Evolutionary conservation across 2,797 vertebrate species (phyloP).

Genomic region (Hirundo rustica): DNA sequence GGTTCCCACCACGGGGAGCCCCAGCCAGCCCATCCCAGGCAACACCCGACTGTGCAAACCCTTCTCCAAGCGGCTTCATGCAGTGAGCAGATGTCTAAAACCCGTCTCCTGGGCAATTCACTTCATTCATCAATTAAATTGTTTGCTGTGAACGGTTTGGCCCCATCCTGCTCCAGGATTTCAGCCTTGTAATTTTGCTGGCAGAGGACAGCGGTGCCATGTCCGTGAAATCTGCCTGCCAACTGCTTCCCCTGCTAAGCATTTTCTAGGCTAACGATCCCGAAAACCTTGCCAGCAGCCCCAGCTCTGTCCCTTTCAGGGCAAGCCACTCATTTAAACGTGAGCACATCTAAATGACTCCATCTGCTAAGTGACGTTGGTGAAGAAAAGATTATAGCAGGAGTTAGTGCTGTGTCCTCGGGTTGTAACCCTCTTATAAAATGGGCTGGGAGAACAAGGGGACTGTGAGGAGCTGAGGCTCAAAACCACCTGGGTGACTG

Average conservation of each 20-base stretch:
- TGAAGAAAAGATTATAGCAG: conserved; percentile 61
- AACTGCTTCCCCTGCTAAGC: conserved; percentile 67
- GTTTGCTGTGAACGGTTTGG: conserved; percentile 61
- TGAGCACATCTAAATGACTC: conserved; percentile 66
- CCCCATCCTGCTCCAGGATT: conserved; percentile 54
- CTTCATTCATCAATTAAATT: conserved; percentile 68
- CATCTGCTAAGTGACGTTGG: conserved; percentile 66
- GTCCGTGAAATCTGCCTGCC: conserved; percentile 62
- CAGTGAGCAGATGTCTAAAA: conserved; percentile 30
- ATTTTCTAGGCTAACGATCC: conserved; percentile 65
- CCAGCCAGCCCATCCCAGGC: accelerated
- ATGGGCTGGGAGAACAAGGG: conserved; percentile 38
- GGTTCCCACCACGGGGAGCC: not conserved
- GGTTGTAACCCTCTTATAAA: conserved; percentile 50
- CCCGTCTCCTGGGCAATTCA: conserved; percentile 35
- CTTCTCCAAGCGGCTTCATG: not conserved
- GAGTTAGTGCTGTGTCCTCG: conserved; percentile 31
- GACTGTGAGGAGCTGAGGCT: conserved; percentile 1
- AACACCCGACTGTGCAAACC: accelerated
- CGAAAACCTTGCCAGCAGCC: conserved; percentile 53
- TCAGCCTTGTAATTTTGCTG: conserved; percentile 69
- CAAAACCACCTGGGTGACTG: conserved; percentile 57
- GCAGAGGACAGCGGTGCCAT: conserved; percentile 15
- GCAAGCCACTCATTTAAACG: conserved; percentile 59
- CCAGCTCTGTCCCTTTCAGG: conserved; percentile 56